Base-by-base conservation (phyloP, 2,888 invertebrate species). In the Spialia ferax region DNA sequence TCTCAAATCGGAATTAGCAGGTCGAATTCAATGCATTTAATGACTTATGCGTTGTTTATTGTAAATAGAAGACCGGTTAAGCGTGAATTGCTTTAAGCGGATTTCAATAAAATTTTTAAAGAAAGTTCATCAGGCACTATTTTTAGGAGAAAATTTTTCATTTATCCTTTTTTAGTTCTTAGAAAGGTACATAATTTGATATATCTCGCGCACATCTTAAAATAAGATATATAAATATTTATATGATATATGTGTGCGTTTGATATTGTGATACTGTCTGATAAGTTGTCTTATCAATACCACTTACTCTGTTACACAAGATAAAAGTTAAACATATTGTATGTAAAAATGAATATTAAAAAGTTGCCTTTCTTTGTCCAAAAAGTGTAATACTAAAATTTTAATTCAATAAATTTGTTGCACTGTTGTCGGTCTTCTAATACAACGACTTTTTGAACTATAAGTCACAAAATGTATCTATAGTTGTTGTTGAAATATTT, bases 11-110 rank as follows among this genome's bases (percentile, higher is more conserved):
- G 55, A 32, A 10, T 15, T 32, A 55, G 8, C 3, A 15, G 13
- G 5, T 55, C 32, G 32, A 18, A 32, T 32, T 55, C 15, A 26
- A 54, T n/a, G 13, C 8, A 1, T 42, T 45, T 18, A 18, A 5
- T 26, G 54, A 54, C 8, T 13, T 22, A 8, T 8, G 11, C 15
- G 23, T 50, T 50, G 15, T 50, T 48, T 52, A 18, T 50, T 20
- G 48, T 54, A 54, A 54, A 26, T 6, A 5, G 26, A 26, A 50
- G 50, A 54, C 22, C 54, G 54, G 54, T 50, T 7, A 54, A 54
- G 26, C 26, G 54, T 15, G 52, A 52, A n/a, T 52, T 23, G 23
- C 52, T 22, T 23, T 52, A 4, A 7, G 23, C 52, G 13, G 13
- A n/a, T 18, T 15, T n/a, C 0, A 15, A 42, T 15, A 2, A 15